Percentiles rank a stretch among this genome's conserved stretches.
These are phyloP conservation scores for Brenthis ino DNA, from an alignment of 2,888 invertebrate species.

Conservation along the genomic window DNA sequence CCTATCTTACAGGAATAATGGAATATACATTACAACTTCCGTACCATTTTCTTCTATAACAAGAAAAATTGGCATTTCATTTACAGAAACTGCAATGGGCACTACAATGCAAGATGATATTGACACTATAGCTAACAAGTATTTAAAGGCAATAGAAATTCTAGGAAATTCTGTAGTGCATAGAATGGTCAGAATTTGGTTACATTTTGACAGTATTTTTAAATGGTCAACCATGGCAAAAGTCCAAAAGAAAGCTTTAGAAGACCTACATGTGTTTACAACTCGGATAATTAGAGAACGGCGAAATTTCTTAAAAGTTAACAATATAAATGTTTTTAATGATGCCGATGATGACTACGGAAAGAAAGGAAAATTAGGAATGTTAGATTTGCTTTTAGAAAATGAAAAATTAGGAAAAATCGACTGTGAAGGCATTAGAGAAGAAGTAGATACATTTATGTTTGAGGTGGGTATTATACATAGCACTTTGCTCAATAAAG, in stretches of 20 bases:
- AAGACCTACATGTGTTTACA: slow-evolving; percentile 32
- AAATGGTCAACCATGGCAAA: slow-evolving; percentile 11
- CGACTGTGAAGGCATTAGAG: slow-evolving; percentile 82
- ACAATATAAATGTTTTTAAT: not conserved
- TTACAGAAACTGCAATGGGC: slow-evolving; percentile 38
- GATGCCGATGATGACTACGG: not conserved
- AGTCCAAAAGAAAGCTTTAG: slow-evolving; percentile 22
- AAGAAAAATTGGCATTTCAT: slow-evolving; percentile 48
- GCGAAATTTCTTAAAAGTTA: slow-evolving; percentile 33
- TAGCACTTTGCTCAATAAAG: too few species aligned
- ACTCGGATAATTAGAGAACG: slow-evolving; percentile 29
- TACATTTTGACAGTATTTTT: slow-evolving; percentile 25
- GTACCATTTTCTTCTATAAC: too few species aligned
- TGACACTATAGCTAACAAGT: slow-evolving; percentile 19
- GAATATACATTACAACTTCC: too few species aligned
- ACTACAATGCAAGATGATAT: slow-evolving; percentile 25
- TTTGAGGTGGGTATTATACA: slow-evolving; percentile 77
- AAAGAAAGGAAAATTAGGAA: slow-evolving; percentile 78
- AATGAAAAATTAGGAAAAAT: slow-evolving; percentile 80
- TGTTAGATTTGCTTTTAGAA: slow-evolving; percentile 84
- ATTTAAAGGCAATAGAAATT: slow-evolving; percentile 31
- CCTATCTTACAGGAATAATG: too few species aligned
- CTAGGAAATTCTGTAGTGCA: slow-evolving; percentile 11
- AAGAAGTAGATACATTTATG: slow-evolving; percentile 88
- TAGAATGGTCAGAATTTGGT: slow-evolving; percentile 27